Base-by-base conservation (phyloP, 2,888 invertebrate species). In the Cheilosia grossa region DNA sequence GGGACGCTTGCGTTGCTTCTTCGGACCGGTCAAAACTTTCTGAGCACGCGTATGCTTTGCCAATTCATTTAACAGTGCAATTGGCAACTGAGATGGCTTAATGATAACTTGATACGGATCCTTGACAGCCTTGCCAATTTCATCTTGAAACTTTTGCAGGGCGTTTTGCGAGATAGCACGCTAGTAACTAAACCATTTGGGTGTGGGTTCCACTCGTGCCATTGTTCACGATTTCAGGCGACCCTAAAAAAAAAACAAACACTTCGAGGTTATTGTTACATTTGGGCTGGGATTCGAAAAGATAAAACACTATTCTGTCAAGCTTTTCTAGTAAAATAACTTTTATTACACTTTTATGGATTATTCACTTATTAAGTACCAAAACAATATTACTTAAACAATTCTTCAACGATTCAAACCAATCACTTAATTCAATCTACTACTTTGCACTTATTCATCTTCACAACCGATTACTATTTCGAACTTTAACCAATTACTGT, bases 131-230 rank as follows among this genome's bases (percentile, higher is more conserved):
- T 97, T 97, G 19, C 98, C 98, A 90, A 99, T 95, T 92, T 99
- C 99, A 51, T 97, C 97, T 93, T 99, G 97, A 89, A 97, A 97
- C 90, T 96, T 97, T 91, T 97, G 97, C 37, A 97, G 90, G 0
- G 97, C 96, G 89, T 94, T 95, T 92, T 99, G 99, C 0, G 98
- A 96, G 88, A 99, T 98, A 0, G 99, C 98, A 87, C 98, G 94
- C 0, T 99, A 98, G 91, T 99, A 99, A 17, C 99, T 98, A 92
- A 99, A 99, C 99, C 99, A 99, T 91, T 97, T 98, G 89, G 98
- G 97, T 88, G 97, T 98, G 2, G 99, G 99, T 92, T 99, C 99
- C 0, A 99, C 97, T 79, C 99, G 94, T 37, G 99, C 98, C 90
- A 96, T 95, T 1, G 97, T 96, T 27, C 99, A 99, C 40, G 98